phyloP scores from a whole-genome alignment of 2,113 vertebrate species.

The Morone chrysops region DNA sequence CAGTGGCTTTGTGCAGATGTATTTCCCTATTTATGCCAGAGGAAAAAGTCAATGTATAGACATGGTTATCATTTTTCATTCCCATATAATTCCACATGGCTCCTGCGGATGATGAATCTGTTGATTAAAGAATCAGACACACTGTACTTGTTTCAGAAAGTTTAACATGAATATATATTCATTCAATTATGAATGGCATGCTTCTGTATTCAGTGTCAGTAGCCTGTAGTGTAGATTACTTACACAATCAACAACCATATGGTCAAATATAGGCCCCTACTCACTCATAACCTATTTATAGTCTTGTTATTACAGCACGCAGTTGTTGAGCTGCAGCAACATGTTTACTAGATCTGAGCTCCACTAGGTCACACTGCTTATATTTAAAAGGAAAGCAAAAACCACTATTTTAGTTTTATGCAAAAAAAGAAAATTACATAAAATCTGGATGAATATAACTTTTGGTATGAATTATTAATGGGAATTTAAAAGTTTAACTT shows the following conservation, averaged over 20 bases:
- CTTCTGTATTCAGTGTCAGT: background rate
- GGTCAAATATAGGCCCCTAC: constrained; percentile 28
- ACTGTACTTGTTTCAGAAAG: background rate
- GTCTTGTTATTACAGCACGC: constrained; percentile 38
- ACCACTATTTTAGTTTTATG: background rate
- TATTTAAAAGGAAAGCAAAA: background rate
- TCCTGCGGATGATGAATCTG: background rate
- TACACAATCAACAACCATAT: constrained; percentile 16
- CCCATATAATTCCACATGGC: background rate
- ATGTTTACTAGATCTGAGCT: constrained; percentile 46
- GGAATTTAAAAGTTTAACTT: background rate
- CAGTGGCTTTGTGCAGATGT: background rate
- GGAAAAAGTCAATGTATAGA: background rate
- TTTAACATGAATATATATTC: background rate
- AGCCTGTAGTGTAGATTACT: background rate
- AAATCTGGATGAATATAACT: background rate
- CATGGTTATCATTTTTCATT: background rate
- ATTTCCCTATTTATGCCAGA: background rate
- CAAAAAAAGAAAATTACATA: background rate
- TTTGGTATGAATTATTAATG: background rate
- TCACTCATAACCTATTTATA: constrained; percentile 63
- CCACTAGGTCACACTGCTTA: background rate
- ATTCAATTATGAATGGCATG: background rate
- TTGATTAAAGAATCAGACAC: no score
- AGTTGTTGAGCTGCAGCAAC: constrained; percentile 48